phyloP scores from a whole-genome alignment of 2,113 vertebrate genomes.

The Rhinoderma darwinii region DNA sequence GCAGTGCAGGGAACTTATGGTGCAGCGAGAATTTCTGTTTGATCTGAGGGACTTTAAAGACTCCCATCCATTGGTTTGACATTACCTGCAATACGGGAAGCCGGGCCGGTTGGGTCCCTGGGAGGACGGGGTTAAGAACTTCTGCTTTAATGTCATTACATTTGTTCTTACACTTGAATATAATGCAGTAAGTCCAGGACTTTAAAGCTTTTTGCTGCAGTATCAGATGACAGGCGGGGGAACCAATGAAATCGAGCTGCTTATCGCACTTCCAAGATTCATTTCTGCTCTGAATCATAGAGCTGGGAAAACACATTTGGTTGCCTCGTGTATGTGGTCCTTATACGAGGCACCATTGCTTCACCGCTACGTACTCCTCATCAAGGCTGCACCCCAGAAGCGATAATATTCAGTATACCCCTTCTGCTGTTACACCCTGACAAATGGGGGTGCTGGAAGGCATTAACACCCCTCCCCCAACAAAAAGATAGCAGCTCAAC shows the following conservation, averaged over 20 bases:
- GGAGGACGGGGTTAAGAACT: conserved; percentile 6
- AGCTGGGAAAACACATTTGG: not conserved
- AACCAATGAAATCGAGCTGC: conserved; percentile 10
- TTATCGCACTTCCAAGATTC: conserved; percentile 8
- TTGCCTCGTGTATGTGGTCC: not conserved
- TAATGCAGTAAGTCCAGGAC: conserved; percentile 24
- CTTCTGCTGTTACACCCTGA: not conserved
- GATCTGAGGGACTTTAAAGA: not conserved
- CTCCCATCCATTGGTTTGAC: not conserved
- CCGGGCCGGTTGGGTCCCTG: not conserved
- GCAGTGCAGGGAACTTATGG: not conserved
- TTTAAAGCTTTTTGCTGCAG: conserved; percentile 36
- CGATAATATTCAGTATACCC: not conserved
- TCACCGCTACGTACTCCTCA: not conserved
- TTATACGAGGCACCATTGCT: not conserved
- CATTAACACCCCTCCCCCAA: not conserved
- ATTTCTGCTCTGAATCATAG: conserved; percentile 7
- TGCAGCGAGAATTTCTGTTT: not conserved
- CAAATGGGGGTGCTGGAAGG: not conserved
- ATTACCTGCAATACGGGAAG: conserved; percentile 4
- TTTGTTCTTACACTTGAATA: conserved; percentile 21
- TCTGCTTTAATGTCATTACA: conserved; percentile 39
- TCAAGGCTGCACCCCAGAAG: not conserved
- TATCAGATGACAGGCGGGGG: conserved; percentile 26
- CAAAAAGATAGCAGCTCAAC: not conserved